Base-by-base conservation (phyloP, 2,797 vertebrate species). In the Mus caroli region DNA sequence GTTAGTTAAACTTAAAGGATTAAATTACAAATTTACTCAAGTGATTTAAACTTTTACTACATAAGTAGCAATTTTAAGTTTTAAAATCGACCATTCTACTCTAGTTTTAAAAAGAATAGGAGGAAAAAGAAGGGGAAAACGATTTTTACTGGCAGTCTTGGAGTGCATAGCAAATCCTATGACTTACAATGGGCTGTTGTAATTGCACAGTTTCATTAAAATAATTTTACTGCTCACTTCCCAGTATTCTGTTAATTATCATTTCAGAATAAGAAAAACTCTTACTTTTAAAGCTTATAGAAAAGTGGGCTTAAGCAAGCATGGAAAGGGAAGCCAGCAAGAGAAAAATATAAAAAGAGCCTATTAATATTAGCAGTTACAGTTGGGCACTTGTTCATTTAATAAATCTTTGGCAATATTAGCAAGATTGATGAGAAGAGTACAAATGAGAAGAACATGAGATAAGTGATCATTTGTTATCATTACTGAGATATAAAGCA, bases 401-500 rank as follows among this genome's bases (percentile, higher is more conserved):
- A 98, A 98, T 98, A 98, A 98, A 98, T 98, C 98, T 98, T 64
- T 98, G 97, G 97, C 96, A 96, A 95, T 98, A 98, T 98, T 98
- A 98, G 95, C 97, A 98, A 98, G 98, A 98, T 98, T 98, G 98
- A 99, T 98, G 98, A 98, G 97, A 92, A 98, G 98, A 97, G 96
- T 98, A 98, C 97, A 98, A 98, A 98, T 97, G 98, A 97, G 97
- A 95, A 97, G 98, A 98, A 97, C 97, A 98, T 90, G 94, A 98
- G 97, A 98, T 97, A 98, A 98, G 97, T 60, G 90, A 98, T 98
- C 95, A 98, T 99, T 98, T 98, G 98, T 98, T 98, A 99, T 98
- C 98, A 98, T 99, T 98, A 98, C 98, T 97, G 98, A 98, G 97
- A 98, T 98, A 98, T 97, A 99, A 98, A 99, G 97, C 98, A 98